Percentiles rank a stretch among this genome's conserved stretches.
Evolutionary conservation across 2,113 vertebrate genomes (phyloP).

Genomic region (Prionailurus bengalensis): DNA sequence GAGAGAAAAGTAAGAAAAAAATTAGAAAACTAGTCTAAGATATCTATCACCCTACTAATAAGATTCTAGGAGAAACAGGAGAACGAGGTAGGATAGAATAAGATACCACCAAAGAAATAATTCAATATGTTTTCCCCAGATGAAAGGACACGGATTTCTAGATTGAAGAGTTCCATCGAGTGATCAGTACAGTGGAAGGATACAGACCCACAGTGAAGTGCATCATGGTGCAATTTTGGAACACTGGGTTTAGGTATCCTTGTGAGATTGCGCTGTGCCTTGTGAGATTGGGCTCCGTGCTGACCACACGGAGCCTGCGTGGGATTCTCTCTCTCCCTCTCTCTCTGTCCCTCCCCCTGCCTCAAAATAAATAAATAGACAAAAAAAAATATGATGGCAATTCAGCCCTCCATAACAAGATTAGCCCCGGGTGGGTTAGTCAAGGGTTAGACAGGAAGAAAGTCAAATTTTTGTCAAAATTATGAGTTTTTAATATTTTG

Average conservation of each 20-base stretch:
- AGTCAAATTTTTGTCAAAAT: not conserved
- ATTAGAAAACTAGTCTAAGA: not conserved
- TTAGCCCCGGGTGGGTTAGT: not conserved
- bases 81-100: not conserved
- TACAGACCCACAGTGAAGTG: not conserved
- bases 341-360: too few species aligned
- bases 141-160: not conserved
- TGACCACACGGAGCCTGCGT: too few species aligned
- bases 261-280: too few species aligned
- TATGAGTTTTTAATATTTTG: not conserved
- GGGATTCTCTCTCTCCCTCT: too few species aligned
- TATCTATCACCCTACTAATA: not conserved
- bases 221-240: not conserved
- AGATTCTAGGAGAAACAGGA: not conserved
- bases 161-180: not conserved
- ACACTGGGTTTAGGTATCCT: not conserved
- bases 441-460: not conserved
- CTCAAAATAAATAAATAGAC: too few species aligned
- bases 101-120: not conserved
- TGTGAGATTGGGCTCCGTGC: too few species aligned
- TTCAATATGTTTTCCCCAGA: not conserved
- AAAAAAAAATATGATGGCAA: not conserved
- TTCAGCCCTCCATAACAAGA: not conserved
- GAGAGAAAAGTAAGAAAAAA: not conserved
- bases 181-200: not conserved